Base-by-base conservation (phyloP, 2,113 vertebrate genomes). In the Nannobrachium achirus region DNA sequence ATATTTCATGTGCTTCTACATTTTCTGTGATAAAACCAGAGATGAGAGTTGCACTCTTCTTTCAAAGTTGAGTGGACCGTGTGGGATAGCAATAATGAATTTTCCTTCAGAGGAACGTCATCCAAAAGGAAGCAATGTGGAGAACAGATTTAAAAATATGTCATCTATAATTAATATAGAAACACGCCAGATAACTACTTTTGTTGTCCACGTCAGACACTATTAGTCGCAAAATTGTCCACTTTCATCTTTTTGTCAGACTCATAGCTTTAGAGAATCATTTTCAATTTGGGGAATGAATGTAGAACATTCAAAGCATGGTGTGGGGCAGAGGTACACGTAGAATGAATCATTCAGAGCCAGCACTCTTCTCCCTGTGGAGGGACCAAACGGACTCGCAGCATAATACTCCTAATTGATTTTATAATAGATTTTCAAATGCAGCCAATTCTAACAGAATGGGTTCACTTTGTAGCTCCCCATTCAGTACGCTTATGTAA, bases 341-440 rank as follows among this genome's bases (percentile, higher is more conserved):
- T 65, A 46, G 44, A 81, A 82, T 82, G 72, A 80, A 74, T 81
- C 73, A 70, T 52, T 80, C 66, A 69, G 18, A 45, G 66, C 59
- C 70, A 42, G 57, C 64, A 50, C 56, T 20, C 45, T 55, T 63
- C 48, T 63, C 66, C 72, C 74, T 0, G 55, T 65, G 46, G 76
- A 18, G 8, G 9, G 9, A 53, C 9, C 8, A 20, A 53, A 11
- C 51, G 10, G 50, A 20, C 51, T 52, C 50, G 19, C 51, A 20
- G 10, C 18, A 53, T 25, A 52, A 52, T 9, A 13, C 13, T 8
- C 10, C 16, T 55, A 55, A 55, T 55, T 14, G 20, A 13, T 55
- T 33, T 1, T 2, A 10, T 55, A 55, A 55, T 55, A 7, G 50
- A 10, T 52, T 52, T 52, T 52, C 18, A 52, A 52, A 50, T 10